phyloP scores from a whole-genome alignment of 2,797 vertebrate genomes.

The Pseudochirops cupreus region DNA sequence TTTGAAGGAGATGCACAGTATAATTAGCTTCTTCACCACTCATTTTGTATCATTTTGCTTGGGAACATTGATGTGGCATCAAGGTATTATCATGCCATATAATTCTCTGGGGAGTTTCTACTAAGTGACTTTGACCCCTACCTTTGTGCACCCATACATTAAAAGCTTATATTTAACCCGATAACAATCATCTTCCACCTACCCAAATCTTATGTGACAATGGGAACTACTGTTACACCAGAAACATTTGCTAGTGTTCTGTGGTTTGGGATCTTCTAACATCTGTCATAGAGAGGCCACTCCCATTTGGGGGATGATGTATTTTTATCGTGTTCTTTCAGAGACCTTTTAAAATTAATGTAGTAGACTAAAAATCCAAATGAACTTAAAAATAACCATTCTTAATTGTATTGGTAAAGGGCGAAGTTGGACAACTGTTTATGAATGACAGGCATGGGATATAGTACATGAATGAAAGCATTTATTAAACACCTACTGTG shows the following conservation, averaged over 20 bases:
- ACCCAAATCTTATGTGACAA: slow-evolving; percentile 1
- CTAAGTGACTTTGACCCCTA: background rate
- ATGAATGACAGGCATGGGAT: background rate
- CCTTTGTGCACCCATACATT: background rate
- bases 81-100: background rate
- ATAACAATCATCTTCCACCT: background rate
- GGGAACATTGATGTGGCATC: background rate
- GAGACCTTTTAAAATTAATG: background rate
- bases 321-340: background rate
- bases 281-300: background rate
- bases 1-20: background rate
- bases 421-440: background rate
- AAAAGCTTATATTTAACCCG: background rate
- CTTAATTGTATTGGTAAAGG: background rate
- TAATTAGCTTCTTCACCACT: background rate
- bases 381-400: background rate
- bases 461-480: background rate
- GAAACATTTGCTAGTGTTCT: background rate
- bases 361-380: background rate
- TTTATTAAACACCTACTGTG: background rate
- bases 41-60: background rate
- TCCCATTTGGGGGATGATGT: background rate
- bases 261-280: slow-evolving; percentile 11
- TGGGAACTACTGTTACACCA: background rate
- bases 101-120: slow-evolving; percentile 11